Conservation (phyloP, 2,113 vertebrate species). For the Pseudorectes ferrugineus region DNA sequence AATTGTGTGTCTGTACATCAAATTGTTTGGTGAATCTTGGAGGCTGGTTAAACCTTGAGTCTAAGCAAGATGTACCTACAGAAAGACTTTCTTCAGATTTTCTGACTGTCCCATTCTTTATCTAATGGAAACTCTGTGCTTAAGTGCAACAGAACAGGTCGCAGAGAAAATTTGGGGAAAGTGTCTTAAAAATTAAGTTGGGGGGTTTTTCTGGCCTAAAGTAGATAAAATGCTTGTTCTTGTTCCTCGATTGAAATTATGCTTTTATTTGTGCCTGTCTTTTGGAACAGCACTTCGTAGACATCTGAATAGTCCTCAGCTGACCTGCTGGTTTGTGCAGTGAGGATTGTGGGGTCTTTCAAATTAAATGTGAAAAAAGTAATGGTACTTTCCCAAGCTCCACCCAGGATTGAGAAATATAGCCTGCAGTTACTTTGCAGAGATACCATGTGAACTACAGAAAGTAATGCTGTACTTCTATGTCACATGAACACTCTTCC, state of each 20-base stretch:
- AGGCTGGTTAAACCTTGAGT: not conserved
- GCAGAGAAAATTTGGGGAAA: not conserved
- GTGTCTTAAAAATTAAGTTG: not conserved
- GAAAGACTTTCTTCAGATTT: not conserved
- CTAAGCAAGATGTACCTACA: not conserved
- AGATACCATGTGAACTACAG: constrained; percentile 39
- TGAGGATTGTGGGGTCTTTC: not conserved
- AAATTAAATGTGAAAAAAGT: not conserved
- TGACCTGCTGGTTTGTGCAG: not conserved
- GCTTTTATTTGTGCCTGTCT: not conserved
- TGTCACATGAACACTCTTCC: constrained; percentile 53
- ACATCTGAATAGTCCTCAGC: not conserved
- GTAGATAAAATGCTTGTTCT: not conserved
- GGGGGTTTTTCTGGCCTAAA: not conserved
- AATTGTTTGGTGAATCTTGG: not conserved
- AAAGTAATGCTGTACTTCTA: not conserved
- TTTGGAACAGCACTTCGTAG: not conserved
- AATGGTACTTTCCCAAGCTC: constrained; percentile 46
- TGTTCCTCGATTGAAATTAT: not conserved
- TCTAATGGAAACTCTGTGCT: not conserved
- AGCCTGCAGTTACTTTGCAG: constrained; percentile 20
- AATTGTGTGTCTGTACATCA: constrained; percentile 16
- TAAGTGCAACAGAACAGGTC: not conserved
- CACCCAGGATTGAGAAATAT: constrained; percentile 19
- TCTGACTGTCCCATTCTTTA: not conserved